Base-by-base conservation (phyloP, 2,888 invertebrate species). In the Melinopterus prodromus region DNA sequence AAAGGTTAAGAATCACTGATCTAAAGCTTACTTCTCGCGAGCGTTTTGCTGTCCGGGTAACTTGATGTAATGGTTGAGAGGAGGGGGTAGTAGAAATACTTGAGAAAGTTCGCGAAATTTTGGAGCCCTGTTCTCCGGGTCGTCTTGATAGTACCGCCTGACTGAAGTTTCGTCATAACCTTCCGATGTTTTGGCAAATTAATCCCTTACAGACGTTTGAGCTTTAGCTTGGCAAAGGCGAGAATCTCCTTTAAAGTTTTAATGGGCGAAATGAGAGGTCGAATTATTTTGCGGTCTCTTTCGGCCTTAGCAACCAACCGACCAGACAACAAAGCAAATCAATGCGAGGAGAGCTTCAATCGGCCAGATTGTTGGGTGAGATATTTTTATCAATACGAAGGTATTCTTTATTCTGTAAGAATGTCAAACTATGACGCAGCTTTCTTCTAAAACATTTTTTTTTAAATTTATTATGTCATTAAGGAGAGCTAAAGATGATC, bases 171-270 rank as follows among this genome's bases (percentile, higher is more conserved):
- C 12, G 53, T 53, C 53, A 53, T 53, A 53, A 53, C 53, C 53
- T 12, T 3, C 7, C 53, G 53, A 53, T 53, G 5, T 53, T 53
- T 53, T 53, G 53, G 53, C 12, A 53, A 53, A 53, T 53, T 53
- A 53, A 53, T 9, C 53, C 53, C 53, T 53, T 53, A 53, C 53
- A 12, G 12, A 53, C 53, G 53, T 53, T 53, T 53, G 53, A 53
- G 12, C 53, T 53, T 53, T 12, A 4, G 5, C 12, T 7, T 7
- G 0, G 53, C 53, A 53, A 53, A 53, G 53, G 53, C 53, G 53
- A 53, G 53, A 53, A 53, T 53, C 53, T 53, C 53, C 53, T 53
- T 53, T 53, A 53, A 53, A 53, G 53, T 53, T 53, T 53, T 53
- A 53, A 53, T 53, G 7, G 53, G 9, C 7, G 53, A 53, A 53